These are phyloP conservation scores for Machimus atricapillus DNA, from an alignment of 2,888 invertebrate genomes.

Conservation along the genomic window DNA sequence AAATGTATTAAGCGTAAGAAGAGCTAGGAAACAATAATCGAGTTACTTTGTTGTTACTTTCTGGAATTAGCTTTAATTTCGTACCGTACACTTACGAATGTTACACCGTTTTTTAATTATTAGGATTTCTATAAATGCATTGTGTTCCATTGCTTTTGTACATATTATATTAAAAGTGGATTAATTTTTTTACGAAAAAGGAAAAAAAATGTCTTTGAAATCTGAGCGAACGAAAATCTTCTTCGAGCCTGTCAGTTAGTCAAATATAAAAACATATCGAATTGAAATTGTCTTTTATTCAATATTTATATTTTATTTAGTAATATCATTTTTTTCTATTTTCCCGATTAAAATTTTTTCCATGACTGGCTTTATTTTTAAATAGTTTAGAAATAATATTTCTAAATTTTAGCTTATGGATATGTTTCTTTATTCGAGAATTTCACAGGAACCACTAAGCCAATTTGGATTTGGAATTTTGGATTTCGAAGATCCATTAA, in stretches of 20 bases:
- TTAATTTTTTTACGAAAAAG: slow-evolving; percentile 1
- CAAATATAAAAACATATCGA: slow-evolving; percentile 40
- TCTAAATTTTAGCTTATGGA: no score
- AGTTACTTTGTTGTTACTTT: slow-evolving; percentile 30
- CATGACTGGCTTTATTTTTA: no score
- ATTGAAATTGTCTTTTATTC: slow-evolving; percentile 15
- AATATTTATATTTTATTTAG: neutral
- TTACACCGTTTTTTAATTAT: slow-evolving; percentile 10
- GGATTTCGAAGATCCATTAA: no score
- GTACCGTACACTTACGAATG: slow-evolving; percentile 1
- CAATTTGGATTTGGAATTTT: no score
- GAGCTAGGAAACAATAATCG: slow-evolving; percentile 29
- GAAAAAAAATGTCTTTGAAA: slow-evolving; percentile 14
- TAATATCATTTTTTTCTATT: neutral
- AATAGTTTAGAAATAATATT: no score
- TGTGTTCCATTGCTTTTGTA: slow-evolving; percentile 24
- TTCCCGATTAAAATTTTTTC: no score
- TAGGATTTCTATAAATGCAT: neutral
- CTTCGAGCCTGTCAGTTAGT: slow-evolving; percentile 40
- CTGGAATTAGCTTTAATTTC: slow-evolving; percentile 34
- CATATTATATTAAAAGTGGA: slow-evolving; percentile 20
- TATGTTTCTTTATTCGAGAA: no score
- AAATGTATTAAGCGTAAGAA: slow-evolving; percentile 31
- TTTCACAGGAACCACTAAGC: no score
- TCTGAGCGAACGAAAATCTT: slow-evolving; percentile 24